A percentile compares a stretch with the other conserved stretches of the same genome.
Evolutionary conservation across 2,888 invertebrate species (phyloP).

Genomic region (Plutella xylostella): DNA sequence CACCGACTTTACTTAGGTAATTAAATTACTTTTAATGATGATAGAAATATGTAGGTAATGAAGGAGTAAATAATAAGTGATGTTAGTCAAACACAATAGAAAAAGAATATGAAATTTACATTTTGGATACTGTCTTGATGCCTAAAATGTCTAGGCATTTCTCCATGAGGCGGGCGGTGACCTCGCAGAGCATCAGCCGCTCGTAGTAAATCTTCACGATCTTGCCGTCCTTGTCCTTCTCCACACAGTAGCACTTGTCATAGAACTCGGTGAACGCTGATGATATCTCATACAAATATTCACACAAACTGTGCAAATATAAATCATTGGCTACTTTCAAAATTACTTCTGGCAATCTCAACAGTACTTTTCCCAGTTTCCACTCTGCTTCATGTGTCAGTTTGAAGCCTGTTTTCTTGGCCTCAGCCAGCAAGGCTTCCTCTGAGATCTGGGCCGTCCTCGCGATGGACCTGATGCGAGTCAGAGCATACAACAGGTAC

Average conservation of each 20-base stretch:
- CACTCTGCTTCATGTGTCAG: constrained; percentile 93
- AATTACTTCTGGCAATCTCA: constrained; percentile 90
- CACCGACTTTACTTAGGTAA: background rate
- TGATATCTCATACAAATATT: constrained; percentile 95
- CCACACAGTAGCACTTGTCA: constrained; percentile 96
- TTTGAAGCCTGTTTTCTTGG: constrained; percentile 70
- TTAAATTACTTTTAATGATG: background rate
- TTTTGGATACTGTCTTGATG: constrained; percentile 89
- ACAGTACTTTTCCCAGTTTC: constrained; percentile 89
- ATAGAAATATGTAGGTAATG: background rate
- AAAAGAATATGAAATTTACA: constrained; percentile 75
- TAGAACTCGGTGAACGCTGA: constrained; percentile 97
- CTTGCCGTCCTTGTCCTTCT: constrained; percentile 87
- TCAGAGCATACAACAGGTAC: constrained; percentile 94
- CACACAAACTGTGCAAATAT: constrained; percentile 89
- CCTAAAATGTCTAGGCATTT: constrained; percentile 93
- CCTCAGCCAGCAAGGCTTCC: constrained; percentile 72
- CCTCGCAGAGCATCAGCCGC: constrained; percentile 92
- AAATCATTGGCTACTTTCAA: constrained; percentile 85
- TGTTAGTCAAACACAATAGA: no score
- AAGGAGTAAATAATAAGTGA: background rate
- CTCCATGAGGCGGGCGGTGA: constrained; percentile 87
- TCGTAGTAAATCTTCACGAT: constrained; percentile 86
- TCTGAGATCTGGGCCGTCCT: constrained; percentile 78
- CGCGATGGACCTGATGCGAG: constrained; percentile 92